Base-by-base conservation (phyloP, 2,113 vertebrate genomes). In the Protobothrops flavoviridis region DNA sequence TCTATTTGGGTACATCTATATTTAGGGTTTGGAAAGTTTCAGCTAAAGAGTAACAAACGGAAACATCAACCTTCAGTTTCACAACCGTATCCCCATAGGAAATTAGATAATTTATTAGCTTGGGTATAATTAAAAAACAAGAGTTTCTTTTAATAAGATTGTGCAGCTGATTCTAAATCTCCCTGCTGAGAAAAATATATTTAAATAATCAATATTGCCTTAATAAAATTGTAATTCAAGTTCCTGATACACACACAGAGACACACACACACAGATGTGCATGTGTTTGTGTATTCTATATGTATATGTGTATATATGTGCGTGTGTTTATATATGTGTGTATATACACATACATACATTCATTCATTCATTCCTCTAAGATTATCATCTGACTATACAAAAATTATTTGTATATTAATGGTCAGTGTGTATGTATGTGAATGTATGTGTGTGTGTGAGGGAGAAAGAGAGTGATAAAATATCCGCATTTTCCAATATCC, bases 141-240 rank as follows among this genome's bases (percentile, higher is more conserved):
- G 87, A 89, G 81, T 93, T 93, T 93, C 43, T 61, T 93, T 89
- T 90, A 93, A 90, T 93, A 93, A 85, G 92, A 90, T 93, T 24
- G 64, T 93, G 88, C 89, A 55, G 43, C 69, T 85, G 53, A 57
- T 90, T 59, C 92, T 93, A 93, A 93, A 93, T 93, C 92, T 85
- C 69, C 61, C 61, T 53, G 87, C 88, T 90, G 92, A 90, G 55
- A 74, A 90, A 93, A 93, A 93, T 50, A 89, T 85, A 89, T 92
- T 92, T 92, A 92, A 85, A 93, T 93, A 93, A 93, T 90, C 87
- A 93, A 93, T 93, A 93, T 93, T 90, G 88, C 52, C 24, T 90
- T 93, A 93, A 93, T 93, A 93, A 85, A 93, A 90, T 48, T 93
- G 64, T 93, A 90, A 90, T 69, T 93, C 53, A 90, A 93, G 88